Base-by-base conservation (phyloP, 2,113 vertebrate genomes). In the Ciconia boyciana region DNA sequence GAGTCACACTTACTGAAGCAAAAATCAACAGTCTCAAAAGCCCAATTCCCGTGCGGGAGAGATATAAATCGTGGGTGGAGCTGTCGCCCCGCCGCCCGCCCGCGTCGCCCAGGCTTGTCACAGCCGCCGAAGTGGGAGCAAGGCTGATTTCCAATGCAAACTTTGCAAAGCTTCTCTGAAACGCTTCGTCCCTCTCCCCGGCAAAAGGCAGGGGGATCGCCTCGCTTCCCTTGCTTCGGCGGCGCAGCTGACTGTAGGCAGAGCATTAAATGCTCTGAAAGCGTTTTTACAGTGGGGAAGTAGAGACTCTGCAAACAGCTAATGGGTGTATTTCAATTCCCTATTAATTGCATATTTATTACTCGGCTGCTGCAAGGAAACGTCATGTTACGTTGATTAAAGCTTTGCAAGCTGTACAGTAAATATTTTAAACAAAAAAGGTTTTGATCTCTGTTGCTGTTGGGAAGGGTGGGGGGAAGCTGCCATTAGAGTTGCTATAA, bases 341-440 rank as follows among this genome's bases (percentile, higher is more conserved):
- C 96, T 95, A 94, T 97, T 97, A 97, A 90, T 90, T 97, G 83
- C 81, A 89, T 96, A 95, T 84, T 91, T 96, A 94, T 97, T 97
- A 97, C 94, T 81, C 12, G 3, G 69, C 92, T 96, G 90, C 80
- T 93, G 69, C 92, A 96, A 96, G 55, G 95, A 97, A 98, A 92
- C 61, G 93, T 74, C 88, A 96, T 96, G 93, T 95, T 93, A 85
- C 54, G 65, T 89, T 95, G 93, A 97, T 93, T 90, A 97, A 96
- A 97, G 70, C 46, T 71, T 93, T 96, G 90, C 91, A 96, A 95
- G 83, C 75, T 90, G 94, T 90, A 89, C 89, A 61, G 93, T 92
- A 96, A 98, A 96, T 72, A 97, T 96, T 97, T 97, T 96, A 96
- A 97, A 97, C 95, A 97, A 96, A 96, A 97, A 97, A 97, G 94